Conservation (phyloP, 2,797 vertebrate species). For the Agapornis canus region DNA sequence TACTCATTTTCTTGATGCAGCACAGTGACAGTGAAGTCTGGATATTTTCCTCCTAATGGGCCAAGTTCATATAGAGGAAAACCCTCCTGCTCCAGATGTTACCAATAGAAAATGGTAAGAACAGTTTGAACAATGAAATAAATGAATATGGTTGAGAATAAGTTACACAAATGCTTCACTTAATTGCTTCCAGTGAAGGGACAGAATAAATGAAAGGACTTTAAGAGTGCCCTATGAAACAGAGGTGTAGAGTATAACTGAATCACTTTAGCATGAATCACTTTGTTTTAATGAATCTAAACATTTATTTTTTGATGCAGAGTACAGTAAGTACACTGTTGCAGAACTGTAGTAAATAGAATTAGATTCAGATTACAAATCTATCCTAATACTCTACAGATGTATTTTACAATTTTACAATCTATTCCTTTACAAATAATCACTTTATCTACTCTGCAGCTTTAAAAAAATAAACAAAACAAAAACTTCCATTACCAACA, state of each 20-base stretch:
- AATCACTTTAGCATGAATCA: background rate
- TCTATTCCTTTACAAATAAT: slow-evolving; percentile 26
- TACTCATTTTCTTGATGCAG: background rate
- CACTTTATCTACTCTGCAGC: background rate
- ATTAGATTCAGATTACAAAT: background rate
- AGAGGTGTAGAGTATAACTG: background rate
- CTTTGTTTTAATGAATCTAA: background rate
- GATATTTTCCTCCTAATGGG: background rate
- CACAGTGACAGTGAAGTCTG: background rate
- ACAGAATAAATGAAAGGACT: background rate
- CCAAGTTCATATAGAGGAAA: background rate
- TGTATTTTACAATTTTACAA: background rate
- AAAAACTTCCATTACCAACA: slow-evolving; percentile 22
- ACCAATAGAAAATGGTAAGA: background rate
- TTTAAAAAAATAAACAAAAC: slow-evolving; percentile 24
- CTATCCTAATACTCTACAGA: background rate
- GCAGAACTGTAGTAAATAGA: background rate
- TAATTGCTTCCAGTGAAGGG: background rate
- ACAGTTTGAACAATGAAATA: background rate
- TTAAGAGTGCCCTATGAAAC: background rate
- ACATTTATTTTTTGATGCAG: background rate
- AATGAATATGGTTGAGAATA: background rate
- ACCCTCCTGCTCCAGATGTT: background rate
- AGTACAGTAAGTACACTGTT: background rate
- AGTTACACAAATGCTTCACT: background rate